Percentiles rank a stretch among this genome's conserved stretches.
Evolutionary conservation across 2,797 vertebrate species (phyloP).

Genomic region (Eupleurogrammus muticus): DNA sequence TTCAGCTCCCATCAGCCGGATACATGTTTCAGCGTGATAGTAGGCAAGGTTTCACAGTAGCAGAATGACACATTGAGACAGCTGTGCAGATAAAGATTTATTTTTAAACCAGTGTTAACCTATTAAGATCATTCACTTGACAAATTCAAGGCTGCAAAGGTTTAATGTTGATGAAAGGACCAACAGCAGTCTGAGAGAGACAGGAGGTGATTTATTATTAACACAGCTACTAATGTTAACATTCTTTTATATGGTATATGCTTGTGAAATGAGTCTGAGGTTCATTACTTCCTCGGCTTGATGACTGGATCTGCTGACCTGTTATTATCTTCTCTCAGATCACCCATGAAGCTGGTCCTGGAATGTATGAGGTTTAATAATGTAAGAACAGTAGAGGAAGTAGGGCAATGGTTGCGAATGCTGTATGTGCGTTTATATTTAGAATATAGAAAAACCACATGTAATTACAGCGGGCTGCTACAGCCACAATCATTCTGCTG

Average conservation of each 20-base stretch:
- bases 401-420: conserved; percentile 40
- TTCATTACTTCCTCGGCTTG: not conserved
- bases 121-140: conserved; percentile 21
- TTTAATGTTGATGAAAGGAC: not conserved
- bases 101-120: conserved; percentile 9
- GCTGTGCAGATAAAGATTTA: conserved; percentile 29
- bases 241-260: not conserved
- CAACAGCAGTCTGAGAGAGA: not conserved
- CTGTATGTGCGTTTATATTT: conserved; percentile 66
- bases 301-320: not conserved
- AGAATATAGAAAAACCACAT: conserved; percentile 73
- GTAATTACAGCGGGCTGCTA: conserved; percentile 71
- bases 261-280: not conserved
- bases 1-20: conserved; percentile 37
- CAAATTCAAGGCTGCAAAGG: not conserved
- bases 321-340: not conserved
- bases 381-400: conserved; percentile 38
- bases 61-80: not conserved
- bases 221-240: not conserved
- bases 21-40: conserved; percentile 39
- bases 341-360: conserved; percentile 15
- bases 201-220: not conserved
- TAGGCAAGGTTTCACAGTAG: conserved; percentile 18
- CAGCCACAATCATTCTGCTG: conserved; percentile 62
- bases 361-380: conserved; percentile 49